Base-by-base conservation (phyloP, 2,888 invertebrate species). In the Labia minor region DNA sequence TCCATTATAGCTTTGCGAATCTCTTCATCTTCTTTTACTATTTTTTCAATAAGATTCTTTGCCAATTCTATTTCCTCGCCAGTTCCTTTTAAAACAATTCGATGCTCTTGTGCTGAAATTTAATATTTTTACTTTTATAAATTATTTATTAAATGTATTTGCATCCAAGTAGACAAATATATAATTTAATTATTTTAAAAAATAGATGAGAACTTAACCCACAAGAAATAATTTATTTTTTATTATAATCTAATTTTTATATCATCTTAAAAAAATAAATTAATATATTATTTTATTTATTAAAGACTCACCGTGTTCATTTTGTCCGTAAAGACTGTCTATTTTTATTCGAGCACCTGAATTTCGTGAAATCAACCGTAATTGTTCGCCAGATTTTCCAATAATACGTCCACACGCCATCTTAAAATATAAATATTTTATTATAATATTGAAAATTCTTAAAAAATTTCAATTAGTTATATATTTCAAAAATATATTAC, bases 41-140 rank as follows among this genome's bases (percentile, higher is more conserved):
- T 84, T 66, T 86, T 86, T 68, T 88, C 85, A 63, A 95, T 85
- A 64, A 90, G 78, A 65, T 82, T 82, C 73, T 85, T 85, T 0
- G 93, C 93, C 19, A 84, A 75, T 66, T 81, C 82, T 63, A 93
- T 90, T 78, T 92, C 88, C 66, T 88, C 86, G 64, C 81, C 81
- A 62, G 88, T 88, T 61, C 93, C 94, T 72, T 78, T 80, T 62
- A 83, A 76, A 21, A 77, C 76, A 6, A 82, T 70, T 69, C 74
- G 73, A n/a, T 72, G 73, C 14, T 74, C 71, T 0, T 69, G 63
- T 68, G 73, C 75, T 75, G 65, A 77, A 68, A 71, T 72, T 65
- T 64, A 62, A 16, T n/a, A n/a, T n/a, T n/a, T 61, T 4, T 20
- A 62, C 49, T 18, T 18, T 18, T 26, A 69, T 64, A 20, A 18